These are phyloP conservation scores for Bombus difficillimus DNA, from an alignment of 1,140 invertebrate species.

Conservation along the genomic window DNA sequence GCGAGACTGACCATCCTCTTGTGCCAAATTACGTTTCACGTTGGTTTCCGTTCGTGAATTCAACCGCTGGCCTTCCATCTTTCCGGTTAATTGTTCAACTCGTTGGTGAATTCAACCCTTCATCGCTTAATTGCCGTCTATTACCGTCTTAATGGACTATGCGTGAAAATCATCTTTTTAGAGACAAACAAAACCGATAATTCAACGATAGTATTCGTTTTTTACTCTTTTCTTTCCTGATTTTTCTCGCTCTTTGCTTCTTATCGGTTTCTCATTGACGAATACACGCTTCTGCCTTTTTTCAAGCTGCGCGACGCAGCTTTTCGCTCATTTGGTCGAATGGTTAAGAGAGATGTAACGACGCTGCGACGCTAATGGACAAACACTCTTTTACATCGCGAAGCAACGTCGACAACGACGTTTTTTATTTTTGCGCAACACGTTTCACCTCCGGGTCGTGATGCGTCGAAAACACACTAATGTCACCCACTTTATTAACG, in stretches of 20 bases:
- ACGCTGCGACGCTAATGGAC: not conserved
- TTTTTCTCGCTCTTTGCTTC: not conserved
- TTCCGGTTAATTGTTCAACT: constrained; percentile 42
- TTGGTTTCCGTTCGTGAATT: not conserved
- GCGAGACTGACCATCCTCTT: constrained; percentile 8
- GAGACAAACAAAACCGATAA: not conserved
- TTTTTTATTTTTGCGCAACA: not conserved
- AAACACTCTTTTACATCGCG: constrained; percentile 17
- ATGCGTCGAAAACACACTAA: too few species aligned
- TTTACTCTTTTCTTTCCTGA: too few species aligned
- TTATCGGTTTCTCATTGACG: not conserved
- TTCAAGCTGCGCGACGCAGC: too few species aligned
- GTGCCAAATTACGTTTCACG: constrained; percentile 40
- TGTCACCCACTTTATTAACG: constrained; percentile 5
- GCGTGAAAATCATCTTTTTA: not conserved
- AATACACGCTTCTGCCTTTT: not conserved
- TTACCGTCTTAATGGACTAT: constrained; percentile 50
- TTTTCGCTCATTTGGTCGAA: not conserved
- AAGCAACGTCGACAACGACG: not conserved
- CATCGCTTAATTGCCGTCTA: constrained; percentile 51
- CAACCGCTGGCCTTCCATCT: not conserved
- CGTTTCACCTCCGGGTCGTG: not conserved
- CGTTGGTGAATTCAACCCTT: constrained; percentile 28
- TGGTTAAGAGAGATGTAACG: constrained; percentile 8
- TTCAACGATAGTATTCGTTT: not conserved